Conservation (phyloP, 2,113 vertebrate genomes). For the Smithornis capensis region DNA sequence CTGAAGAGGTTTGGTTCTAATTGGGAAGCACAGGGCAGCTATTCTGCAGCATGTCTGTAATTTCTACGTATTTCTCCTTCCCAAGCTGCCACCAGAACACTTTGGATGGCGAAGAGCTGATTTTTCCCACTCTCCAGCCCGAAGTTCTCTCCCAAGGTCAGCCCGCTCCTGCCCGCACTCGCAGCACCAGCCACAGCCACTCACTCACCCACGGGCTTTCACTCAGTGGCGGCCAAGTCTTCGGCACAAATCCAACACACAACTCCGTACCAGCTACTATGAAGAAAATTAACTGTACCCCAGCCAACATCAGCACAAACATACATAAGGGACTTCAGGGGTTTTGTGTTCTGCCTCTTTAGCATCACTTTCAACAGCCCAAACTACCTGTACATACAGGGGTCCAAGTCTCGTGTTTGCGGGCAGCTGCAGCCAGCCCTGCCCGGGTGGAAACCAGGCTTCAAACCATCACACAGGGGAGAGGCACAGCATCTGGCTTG, state of each 20-base stretch:
- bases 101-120: rapidly evolving
- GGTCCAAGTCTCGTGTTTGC: rapidly evolving
- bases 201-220: rapidly evolving
- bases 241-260: rapidly evolving
- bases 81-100: rapidly evolving
- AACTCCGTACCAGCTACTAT: rapidly evolving
- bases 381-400: background rate
- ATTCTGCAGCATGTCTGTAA: rapidly evolving
- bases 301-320: background rate
- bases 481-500: background rate
- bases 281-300: too few relatives aligned
- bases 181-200: background rate
- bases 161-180: background rate
- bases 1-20: background rate
- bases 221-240: background rate
- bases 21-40: background rate
- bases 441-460: background rate
- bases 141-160: background rate
- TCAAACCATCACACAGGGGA: background rate
- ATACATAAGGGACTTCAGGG: too few relatives aligned
- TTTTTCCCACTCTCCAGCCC: rapidly evolving
- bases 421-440: rapidly evolving
- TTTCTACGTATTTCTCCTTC: rapidly evolving
- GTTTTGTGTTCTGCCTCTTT: rapidly evolving
- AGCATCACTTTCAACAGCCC: background rate